Conservation (phyloP, 1,140 invertebrate genomes). For the Drosophila pandora region DNA sequence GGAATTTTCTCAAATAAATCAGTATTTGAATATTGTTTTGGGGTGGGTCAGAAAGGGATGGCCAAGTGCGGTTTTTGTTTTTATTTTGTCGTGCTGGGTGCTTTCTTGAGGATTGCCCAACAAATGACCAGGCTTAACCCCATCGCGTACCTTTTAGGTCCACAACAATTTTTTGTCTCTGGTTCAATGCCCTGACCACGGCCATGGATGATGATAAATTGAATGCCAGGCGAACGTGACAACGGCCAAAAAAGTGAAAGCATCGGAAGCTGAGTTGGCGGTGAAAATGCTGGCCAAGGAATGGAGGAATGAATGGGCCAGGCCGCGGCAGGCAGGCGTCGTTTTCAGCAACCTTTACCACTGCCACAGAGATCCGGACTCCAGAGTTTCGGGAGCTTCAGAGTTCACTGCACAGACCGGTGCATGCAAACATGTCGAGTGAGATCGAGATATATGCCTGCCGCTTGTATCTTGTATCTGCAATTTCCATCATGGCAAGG, state of each 20-base stretch:
- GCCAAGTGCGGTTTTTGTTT: background rate
- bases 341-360: conserved; percentile 42
- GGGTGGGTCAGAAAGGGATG: conserved; percentile 24
- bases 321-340: conserved; percentile 1
- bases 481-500: conserved; percentile 7
- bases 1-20: conserved; percentile 63
- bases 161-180: conserved; percentile 8
- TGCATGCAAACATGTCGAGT: conserved; percentile 46
- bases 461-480: conserved; percentile 9
- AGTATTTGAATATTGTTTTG: conserved; percentile 61
- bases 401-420: conserved; percentile 60
- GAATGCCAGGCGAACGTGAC: conserved; percentile 70
- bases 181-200: conserved; percentile 60
- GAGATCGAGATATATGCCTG: conserved; percentile 39
- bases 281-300: conserved; percentile 64
- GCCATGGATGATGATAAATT: conserved; percentile 77
- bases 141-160: conserved; percentile 31
- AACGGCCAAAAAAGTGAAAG: conserved; percentile 76
- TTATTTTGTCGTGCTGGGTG: conserved; percentile 3
- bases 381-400: conserved; percentile 3
- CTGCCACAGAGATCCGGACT: background rate
- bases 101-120: conserved; percentile 17
- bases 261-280: conserved; percentile 55
- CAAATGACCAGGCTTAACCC: conserved; percentile 65
- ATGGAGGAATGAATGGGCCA: conserved; percentile 11